phyloP scores from a whole-genome alignment of 2,888 invertebrate genomes.

The Nephrotoma appendiculata region DNA sequence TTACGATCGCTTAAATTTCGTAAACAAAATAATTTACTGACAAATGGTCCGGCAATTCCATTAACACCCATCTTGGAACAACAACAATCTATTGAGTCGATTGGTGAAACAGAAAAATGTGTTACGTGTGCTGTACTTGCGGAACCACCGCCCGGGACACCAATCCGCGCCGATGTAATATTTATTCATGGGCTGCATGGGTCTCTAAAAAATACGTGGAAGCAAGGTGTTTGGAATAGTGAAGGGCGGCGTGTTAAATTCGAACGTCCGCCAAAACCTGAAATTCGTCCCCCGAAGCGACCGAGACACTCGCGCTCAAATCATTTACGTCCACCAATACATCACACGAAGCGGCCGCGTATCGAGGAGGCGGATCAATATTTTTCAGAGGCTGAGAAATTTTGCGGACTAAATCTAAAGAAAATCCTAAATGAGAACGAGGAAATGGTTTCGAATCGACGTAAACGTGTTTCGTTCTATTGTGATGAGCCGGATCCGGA shows the following conservation, averaged over 20 bases:
- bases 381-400: conserved; percentile 7
- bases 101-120: conserved; percentile 18
- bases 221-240: conserved; percentile 54
- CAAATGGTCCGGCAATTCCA: neutral
- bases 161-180: conserved; percentile 50
- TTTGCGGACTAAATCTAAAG: neutral
- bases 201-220: conserved; percentile 68
- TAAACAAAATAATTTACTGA: neutral
- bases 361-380: neutral
- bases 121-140: conserved; percentile 28
- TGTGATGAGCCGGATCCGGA: conserved; percentile 21
- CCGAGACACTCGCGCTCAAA: conserved; percentile 25
- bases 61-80: neutral
- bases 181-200: conserved; percentile 63
- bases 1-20: neutral
- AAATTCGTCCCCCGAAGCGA: conserved; percentile 28
- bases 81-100: neutral
- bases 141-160: conserved; percentile 25
- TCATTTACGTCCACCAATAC: conserved; percentile 22
- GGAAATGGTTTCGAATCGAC: conserved; percentile 7
- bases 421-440: conserved; percentile 12
- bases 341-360: conserved; percentile 13
- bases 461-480: conserved; percentile 16
- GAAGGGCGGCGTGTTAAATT: conserved; percentile 28
- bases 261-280: conserved; percentile 28